Base-by-base conservation (phyloP, 2,113 vertebrate species). In the Acinonyx jubatus region DNA sequence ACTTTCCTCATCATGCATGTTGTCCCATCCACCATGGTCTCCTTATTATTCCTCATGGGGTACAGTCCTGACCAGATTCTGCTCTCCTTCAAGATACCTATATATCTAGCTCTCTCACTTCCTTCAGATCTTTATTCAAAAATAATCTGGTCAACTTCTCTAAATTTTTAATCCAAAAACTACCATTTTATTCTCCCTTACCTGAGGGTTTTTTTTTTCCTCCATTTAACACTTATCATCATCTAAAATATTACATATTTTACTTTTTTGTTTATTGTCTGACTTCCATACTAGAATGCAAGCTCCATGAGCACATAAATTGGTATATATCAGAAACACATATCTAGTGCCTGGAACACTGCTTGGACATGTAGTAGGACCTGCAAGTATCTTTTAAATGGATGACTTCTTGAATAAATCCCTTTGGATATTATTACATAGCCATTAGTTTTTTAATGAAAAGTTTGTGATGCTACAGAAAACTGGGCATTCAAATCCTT, bases 231-330 rank as follows among this genome's bases (percentile, higher is more conserved):
- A 69, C 10, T 74, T 66, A 95, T 14, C 80, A 33, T 23, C 29
- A 84, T 57, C 55, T 50, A 89, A 91, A 97, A 68, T 94, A 96
- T n/a, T 61, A 18, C 25, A 52, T n/a, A 79, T 84, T 94, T 89
- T 73, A 86, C 36, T 89, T 89, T 81, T 96, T 69, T 80, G 15
- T 80, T 94, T 92, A 94, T n/a, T 31, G 6, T 50, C 31, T 63
- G 11, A 52, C 38, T 94, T 94, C 21, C 61, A 84, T 55, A 69
- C 38, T 89, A 94, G 25, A 76, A 91, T 73, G 11, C 31, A 78
- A 93, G 29, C 7, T 86, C 63, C 55, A 85, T 29, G 13, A 71
- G 4, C 50, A 19, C n/a, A 96, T 50, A 25, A 86, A 55, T 4
- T 84, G 71, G 50, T 87, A 23, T 81, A 8, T 81, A 91, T 71